phyloP scores from a whole-genome alignment of 2,113 vertebrate species.

The Periophthalmus modestus region DNA sequence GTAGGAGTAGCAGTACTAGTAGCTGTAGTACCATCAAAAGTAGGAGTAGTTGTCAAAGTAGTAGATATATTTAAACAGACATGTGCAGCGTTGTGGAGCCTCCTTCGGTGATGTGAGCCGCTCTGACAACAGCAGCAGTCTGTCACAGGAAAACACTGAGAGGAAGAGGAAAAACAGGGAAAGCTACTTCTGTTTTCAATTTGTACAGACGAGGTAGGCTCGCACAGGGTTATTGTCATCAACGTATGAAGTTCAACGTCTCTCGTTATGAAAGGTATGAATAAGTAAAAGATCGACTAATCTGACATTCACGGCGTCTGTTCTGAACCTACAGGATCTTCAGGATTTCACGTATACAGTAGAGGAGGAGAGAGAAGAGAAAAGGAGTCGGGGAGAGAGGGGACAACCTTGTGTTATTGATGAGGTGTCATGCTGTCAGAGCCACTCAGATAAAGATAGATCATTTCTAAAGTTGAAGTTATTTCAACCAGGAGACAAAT shows the following conservation, averaged over 20 bases:
- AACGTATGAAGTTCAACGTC: neutral
- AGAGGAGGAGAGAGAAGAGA: too few species aligned
- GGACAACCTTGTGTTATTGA: neutral
- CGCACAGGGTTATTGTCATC: neutral
- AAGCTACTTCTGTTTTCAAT: too few species aligned
- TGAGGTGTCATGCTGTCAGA: neutral
- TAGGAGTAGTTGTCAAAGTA: too few species aligned
- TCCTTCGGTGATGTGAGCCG: conserved; percentile 40
- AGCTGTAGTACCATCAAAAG: neutral
- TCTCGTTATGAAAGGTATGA: conserved; percentile 63
- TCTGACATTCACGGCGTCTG: conserved; percentile 71
- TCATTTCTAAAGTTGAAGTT: neutral
- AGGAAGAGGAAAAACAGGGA: neutral
- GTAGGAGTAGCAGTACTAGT: neutral
- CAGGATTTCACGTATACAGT: conserved; percentile 57
- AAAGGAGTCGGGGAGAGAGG: neutral
- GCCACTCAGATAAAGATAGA: neutral
- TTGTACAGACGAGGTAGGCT: too few species aligned
- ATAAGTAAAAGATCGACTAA: conserved; percentile 62
- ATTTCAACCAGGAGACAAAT: neutral
- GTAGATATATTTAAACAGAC: neutral
- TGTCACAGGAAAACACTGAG: conserved; percentile 16
- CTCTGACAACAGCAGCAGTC: conserved; percentile 53
- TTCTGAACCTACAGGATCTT: conserved; percentile 38
- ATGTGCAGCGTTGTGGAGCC: neutral